Evolutionary conservation across 2,113 vertebrate species (phyloP).

Genomic region (Cnemophilus loriae): DNA sequence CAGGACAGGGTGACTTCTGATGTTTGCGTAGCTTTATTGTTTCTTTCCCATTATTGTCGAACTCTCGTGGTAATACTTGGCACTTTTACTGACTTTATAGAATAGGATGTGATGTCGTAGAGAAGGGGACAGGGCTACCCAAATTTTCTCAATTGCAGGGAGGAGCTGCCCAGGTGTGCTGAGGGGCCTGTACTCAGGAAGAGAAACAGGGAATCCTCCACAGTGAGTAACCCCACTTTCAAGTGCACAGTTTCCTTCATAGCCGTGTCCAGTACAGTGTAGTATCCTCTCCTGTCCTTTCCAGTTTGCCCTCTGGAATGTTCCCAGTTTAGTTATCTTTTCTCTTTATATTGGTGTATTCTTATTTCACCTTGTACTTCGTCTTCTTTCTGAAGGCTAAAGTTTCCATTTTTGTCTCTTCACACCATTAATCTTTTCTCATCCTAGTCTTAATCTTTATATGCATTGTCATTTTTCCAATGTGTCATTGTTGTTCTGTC

Average conservation of each 20-base stretch:
- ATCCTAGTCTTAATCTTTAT: slow-evolving; percentile 2
- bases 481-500: slow-evolving; percentile 5
- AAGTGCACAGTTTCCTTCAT: slow-evolving; percentile 66
- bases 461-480: background rate
- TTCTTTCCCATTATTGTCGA: slow-evolving; percentile 51
- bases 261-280: slow-evolving; percentile 57
- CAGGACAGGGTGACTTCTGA: slow-evolving; percentile 47
- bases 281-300: slow-evolving; percentile 54
- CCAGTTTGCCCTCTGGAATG: slow-evolving; percentile 54
- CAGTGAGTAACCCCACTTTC: slow-evolving; percentile 75
- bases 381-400: slow-evolving; percentile 12
- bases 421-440: background rate
- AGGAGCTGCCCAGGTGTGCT: slow-evolving; percentile 77
- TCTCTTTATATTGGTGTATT: background rate
- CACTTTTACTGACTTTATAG: slow-evolving; percentile 65
- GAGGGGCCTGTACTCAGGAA: slow-evolving; percentile 75
- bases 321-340: slow-evolving; percentile 56
- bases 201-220: slow-evolving; percentile 77
- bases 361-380: background rate
- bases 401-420: slow-evolving; percentile 15
- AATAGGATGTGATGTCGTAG: slow-evolving; percentile 72
- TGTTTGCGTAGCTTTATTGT: slow-evolving; percentile 37
- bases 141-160: slow-evolving; percentile 76
- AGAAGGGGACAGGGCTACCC: slow-evolving; percentile 78
- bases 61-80: slow-evolving; percentile 57